A percentile compares a stretch with the other conserved stretches of the same genome.
These are phyloP conservation scores for Hedya salicella DNA, from an alignment of 2,888 invertebrate species.

Conservation along the genomic window DNA sequence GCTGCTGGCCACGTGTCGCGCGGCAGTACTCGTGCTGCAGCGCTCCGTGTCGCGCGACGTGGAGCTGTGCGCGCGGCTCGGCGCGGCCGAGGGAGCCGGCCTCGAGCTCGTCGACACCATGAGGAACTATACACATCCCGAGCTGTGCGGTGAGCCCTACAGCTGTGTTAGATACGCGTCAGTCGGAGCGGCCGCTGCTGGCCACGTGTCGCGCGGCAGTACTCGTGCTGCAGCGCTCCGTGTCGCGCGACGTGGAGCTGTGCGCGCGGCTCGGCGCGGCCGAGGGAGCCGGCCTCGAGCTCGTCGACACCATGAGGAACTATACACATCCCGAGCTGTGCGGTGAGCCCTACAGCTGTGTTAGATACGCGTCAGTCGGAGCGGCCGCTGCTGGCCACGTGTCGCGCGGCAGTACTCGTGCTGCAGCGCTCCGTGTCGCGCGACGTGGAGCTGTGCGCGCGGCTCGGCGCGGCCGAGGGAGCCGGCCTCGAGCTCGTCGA, in stretches of 20 bases:
- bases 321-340: conserved; percentile 54
- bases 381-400: conserved; percentile 50
- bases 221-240: conserved; percentile 55
- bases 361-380: neutral
- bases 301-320: conserved; percentile 56
- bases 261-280: conserved; percentile 54
- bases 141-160: conserved; percentile 55
- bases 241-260: conserved; percentile 57
- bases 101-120: conserved; percentile 59
- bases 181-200: conserved; percentile 42
- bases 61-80: conserved; percentile 49
- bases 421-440: conserved; percentile 55
- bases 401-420: conserved; percentile 61
- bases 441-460: conserved; percentile 58
- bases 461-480: conserved; percentile 62
- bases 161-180: no score
- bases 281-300: conserved; percentile 65
- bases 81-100: conserved; percentile 64
- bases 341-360: no score
- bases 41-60: conserved; percentile 38
- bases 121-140: conserved; percentile 48
- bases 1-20: conserved; percentile 56
- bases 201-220: conserved; percentile 62
- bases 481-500: conserved; percentile 62
- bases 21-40: conserved; percentile 50